Conservation (phyloP, 2,113 vertebrate species). For the Ciconia boyciana region DNA sequence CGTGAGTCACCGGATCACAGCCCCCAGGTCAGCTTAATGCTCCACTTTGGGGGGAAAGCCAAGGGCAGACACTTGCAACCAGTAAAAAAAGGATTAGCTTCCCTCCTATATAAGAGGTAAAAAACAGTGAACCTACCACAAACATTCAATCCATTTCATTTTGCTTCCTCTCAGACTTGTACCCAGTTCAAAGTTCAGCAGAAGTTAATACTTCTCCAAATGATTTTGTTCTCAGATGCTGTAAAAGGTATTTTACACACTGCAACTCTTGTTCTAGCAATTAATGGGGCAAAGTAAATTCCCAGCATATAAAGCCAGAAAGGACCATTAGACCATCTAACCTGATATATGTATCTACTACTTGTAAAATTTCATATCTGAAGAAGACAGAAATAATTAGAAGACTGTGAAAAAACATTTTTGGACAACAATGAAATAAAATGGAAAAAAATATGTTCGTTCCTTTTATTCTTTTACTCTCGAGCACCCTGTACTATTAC, state of each 20-base stretch:
- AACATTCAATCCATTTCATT: neutral
- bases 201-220: conserved; percentile 1
- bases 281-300: neutral
- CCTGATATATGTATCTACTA: no score
- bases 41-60: neutral
- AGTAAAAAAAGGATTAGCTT: neutral
- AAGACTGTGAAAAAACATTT: neutral
- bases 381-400: neutral
- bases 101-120: neutral
- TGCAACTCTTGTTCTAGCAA: neutral
- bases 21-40: neutral
- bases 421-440: neutral
- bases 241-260: neutral
- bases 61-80: neutral
- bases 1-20: neutral
- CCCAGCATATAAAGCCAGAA: neutral
- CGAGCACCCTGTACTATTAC: neutral
- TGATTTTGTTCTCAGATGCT: neutral
- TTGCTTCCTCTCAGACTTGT: neutral
- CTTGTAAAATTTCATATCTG: neutral
- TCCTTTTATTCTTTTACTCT: neutral
- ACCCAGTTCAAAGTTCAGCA: neutral
- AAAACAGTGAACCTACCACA: neutral
- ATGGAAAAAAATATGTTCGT: neutral
- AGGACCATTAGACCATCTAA: neutral